Percentiles rank a stretch among this genome's conserved stretches.
These are phyloP conservation scores for Podiceps cristatus DNA, from an alignment of 2,113 vertebrate genomes.

Conservation along the genomic window DNA sequence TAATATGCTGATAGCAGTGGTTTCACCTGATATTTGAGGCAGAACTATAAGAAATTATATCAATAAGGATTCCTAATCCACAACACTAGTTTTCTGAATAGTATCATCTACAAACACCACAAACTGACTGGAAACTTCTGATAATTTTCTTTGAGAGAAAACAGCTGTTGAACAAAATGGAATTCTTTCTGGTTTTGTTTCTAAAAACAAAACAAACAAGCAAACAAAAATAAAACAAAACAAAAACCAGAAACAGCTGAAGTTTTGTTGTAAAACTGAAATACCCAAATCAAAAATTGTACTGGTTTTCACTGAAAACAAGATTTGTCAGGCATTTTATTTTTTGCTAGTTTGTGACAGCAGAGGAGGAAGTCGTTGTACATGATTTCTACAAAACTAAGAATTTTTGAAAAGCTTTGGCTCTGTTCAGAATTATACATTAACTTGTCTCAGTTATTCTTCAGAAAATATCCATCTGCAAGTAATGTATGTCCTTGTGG, in stretches of 20 bases:
- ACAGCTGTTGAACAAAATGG: neutral
- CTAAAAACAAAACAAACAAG: neutral
- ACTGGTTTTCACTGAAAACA: neutral
- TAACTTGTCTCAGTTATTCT: neutral
- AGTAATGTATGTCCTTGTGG: neutral
- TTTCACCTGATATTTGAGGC: neutral
- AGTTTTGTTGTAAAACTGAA: neutral
- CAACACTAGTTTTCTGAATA: neutral
- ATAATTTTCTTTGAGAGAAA: slow-evolving; percentile 18
- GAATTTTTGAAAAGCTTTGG: neutral
- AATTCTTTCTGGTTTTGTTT: neutral
- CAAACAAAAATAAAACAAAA: no score
- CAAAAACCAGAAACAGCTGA: neutral
- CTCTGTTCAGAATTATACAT: neutral
- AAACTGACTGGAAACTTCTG: neutral
- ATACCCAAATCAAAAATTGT: neutral
- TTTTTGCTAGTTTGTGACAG: neutral
- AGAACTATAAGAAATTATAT: neutral
- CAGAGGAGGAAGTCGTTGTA: rapidly evolving
- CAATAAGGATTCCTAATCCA: neutral
- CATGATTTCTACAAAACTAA: neutral
- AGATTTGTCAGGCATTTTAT: neutral
- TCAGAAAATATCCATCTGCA: neutral
- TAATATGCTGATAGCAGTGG: neutral
- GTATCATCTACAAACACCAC: neutral